phyloP scores from a whole-genome alignment of 1,140 invertebrate genomes.

The Ceratosolen fusciceps region DNA sequence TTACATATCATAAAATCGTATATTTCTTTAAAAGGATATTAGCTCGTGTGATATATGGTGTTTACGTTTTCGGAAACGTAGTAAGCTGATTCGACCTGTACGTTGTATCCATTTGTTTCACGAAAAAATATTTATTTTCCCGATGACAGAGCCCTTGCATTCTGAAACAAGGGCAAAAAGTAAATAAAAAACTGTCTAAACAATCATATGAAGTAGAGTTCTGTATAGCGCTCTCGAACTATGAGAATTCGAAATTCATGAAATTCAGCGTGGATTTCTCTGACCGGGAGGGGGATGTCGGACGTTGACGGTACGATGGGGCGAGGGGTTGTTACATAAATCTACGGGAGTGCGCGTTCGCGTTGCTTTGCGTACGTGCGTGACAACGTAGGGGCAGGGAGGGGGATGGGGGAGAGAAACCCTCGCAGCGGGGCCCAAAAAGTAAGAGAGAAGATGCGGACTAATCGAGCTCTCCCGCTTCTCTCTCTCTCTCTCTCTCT shows the following conservation, averaged over 20 bases:
- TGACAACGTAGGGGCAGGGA: too few relatives aligned
- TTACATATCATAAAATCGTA: not conserved
- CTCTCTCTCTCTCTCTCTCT: slow-evolving; percentile 17
- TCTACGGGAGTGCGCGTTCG: not conserved
- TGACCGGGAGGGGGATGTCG: not conserved
- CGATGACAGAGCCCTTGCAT: not conserved
- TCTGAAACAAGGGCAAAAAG: not conserved
- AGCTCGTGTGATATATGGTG: not conserved
- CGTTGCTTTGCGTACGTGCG: not conserved
- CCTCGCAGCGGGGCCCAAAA: slow-evolving; percentile 46
- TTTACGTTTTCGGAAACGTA: not conserved
- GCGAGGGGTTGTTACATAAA: slow-evolving; percentile 26
- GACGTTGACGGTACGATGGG: too few relatives aligned
- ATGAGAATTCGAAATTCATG: slow-evolving; percentile 33
- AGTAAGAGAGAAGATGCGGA: not conserved
- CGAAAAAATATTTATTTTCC: slow-evolving; percentile 7
- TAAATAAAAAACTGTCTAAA: slow-evolving; percentile 4
- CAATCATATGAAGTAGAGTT: not conserved
- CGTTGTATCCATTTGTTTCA: not conserved
- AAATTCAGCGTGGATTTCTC: not conserved
- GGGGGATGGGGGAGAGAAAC: too few relatives aligned
- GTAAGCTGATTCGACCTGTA: not conserved
- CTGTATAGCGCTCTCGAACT: not conserved
- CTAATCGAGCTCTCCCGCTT: not conserved
- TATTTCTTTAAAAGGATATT: not conserved